Conservation (phyloP, 2,888 invertebrate species). For the Cryptus viduatorius region DNA sequence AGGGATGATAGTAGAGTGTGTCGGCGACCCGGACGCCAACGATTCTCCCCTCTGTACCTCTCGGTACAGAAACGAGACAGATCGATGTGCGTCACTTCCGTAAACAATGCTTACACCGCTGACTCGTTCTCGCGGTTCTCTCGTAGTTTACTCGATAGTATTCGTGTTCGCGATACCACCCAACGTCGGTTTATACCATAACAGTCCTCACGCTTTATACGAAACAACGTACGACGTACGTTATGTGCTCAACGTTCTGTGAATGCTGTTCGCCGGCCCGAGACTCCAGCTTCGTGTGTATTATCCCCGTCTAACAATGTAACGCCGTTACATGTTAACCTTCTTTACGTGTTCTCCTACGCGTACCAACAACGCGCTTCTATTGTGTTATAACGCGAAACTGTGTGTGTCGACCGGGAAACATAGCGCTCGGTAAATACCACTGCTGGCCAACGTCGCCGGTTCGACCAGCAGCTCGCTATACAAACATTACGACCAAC, state of each 20-base stretch:
- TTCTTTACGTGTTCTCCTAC: conserved; percentile 6
- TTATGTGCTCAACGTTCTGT: conserved; percentile 67
- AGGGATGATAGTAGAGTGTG: conserved; percentile 61
- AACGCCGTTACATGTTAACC: conserved; percentile 45
- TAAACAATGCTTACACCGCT: conserved; percentile 71
- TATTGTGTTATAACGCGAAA: neutral
- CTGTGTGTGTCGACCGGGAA: neutral
- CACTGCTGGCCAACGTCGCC: neutral
- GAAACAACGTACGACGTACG: conserved; percentile 42
- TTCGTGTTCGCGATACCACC: neutral
- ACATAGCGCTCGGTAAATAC: conserved; percentile 16
- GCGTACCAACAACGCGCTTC: neutral
- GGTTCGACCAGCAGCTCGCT: conserved; percentile 1
- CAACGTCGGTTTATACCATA: too few species aligned
- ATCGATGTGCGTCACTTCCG: conserved; percentile 76
- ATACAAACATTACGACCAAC: neutral
- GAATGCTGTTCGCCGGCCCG: conserved; percentile 68
- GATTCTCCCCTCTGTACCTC: neutral
- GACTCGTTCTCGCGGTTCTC: conserved; percentile 37
- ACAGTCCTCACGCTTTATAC: too few species aligned
- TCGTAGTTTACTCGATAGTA: neutral
- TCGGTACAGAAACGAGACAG: conserved; percentile 65
- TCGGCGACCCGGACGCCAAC: conserved; percentile 67
- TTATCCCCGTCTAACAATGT: conserved; percentile 69
- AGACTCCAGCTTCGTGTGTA: conserved; percentile 56